phyloP scores from a whole-genome alignment of 2,113 vertebrate genomes.

The Oncorhynchus mykiss region DNA sequence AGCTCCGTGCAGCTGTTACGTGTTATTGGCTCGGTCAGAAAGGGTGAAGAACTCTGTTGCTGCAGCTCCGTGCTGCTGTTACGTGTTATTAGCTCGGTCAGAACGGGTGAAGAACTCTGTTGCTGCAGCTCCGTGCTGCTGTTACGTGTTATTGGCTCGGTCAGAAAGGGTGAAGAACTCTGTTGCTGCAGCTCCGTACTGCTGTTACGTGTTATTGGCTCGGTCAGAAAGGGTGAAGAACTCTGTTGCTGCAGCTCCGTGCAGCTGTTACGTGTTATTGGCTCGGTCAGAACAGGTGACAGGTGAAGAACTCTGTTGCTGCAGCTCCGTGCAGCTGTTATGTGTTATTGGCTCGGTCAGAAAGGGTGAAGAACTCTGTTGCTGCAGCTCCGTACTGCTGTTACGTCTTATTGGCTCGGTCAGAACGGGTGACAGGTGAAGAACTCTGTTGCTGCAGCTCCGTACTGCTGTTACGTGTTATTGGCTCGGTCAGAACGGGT shows the following conservation, averaged over 20 bases:
- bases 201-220: slow-evolving; percentile 50
- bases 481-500: slow-evolving; percentile 26
- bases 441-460: slow-evolving; percentile 7
- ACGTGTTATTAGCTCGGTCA: slow-evolving; percentile 45
- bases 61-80: slow-evolving; percentile 19
- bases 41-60: not conserved
- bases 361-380: not conserved
- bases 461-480: slow-evolving; percentile 38
- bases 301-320: not conserved
- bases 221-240: not conserved
- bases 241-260: slow-evolving; percentile 4
- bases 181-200: slow-evolving; percentile 11
- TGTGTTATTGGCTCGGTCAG: slow-evolving; percentile 17
- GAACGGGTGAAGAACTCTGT: not conserved
- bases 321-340: slow-evolving; percentile 20
- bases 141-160: slow-evolving; percentile 48
- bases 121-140: slow-evolving; percentile 16
- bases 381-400: slow-evolving; percentile 17
- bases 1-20: slow-evolving; percentile 19
- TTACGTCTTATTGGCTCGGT: slow-evolving; percentile 47
- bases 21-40: slow-evolving; percentile 11
- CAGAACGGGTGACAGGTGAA: not conserved
- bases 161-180: not conserved
- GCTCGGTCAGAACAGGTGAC: not conserved
- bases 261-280: slow-evolving; percentile 49